Conservation (phyloP, 2,113 vertebrate species). For the Scomber japonicus region DNA sequence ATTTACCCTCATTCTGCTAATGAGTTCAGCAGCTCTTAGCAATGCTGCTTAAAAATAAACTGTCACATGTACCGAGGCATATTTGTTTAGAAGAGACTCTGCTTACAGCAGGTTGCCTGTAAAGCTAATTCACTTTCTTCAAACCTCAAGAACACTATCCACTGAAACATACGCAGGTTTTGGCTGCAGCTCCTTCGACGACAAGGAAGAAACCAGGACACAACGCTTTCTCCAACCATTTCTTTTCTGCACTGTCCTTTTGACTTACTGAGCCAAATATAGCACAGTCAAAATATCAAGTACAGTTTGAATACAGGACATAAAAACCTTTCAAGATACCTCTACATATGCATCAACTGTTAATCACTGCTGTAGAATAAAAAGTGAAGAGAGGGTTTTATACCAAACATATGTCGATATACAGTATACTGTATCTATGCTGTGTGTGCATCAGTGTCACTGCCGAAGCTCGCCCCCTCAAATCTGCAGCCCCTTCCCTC, state of each 20-base stretch:
- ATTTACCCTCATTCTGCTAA: conserved; percentile 64
- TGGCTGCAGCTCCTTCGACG: not conserved
- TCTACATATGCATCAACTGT: conserved; percentile 3
- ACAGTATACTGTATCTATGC: not conserved
- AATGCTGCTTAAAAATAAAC: conserved; percentile 69
- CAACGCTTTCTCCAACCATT: not conserved
- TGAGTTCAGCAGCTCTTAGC: conserved; percentile 43
- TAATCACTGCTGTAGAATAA: conserved; percentile 16
- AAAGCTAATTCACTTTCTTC: conserved; percentile 27
- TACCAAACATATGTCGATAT: not conserved
- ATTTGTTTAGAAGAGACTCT: conserved; percentile 44
- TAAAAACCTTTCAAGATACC: conserved; percentile 5
- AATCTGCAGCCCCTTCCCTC: conserved; percentile 20
- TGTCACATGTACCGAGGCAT: conserved; percentile 55
- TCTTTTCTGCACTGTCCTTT: conserved; percentile 15
- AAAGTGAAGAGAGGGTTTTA: conserved; percentile 25
- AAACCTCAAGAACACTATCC: no score
- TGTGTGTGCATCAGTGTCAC: conserved; percentile 21
- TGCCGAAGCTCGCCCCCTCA: not conserved
- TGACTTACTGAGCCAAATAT: conserved; percentile 4
- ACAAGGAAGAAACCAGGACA: not conserved
- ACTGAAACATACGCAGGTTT: not conserved
- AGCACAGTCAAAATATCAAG: conserved; percentile 20
- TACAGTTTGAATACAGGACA: conserved; percentile 9
- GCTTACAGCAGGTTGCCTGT: conserved; percentile 38